Conservation (phyloP, 2,888 invertebrate species). For the Eudemis profundana region DNA sequence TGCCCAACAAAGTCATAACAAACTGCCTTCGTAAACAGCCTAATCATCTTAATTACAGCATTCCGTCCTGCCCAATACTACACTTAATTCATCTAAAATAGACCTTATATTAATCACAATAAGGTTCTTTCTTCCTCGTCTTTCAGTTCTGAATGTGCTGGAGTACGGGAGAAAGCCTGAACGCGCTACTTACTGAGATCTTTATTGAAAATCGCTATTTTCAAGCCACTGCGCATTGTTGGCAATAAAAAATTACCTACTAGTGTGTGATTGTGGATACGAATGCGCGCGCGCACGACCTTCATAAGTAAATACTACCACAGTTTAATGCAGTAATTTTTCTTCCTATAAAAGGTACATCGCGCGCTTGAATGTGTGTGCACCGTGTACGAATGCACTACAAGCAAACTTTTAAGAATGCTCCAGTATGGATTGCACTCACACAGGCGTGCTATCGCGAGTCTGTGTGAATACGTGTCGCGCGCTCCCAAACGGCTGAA, state of each 20-base stretch:
- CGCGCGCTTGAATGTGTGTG: no score
- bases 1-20: conserved; percentile 20
- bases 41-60: conserved; percentile 30
- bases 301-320: neutral
- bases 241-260: conserved; percentile 6
- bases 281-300: neutral
- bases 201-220: conserved; percentile 42
- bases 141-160: neutral
- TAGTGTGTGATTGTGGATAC: neutral
- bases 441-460: no score
- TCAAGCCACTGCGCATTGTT: conserved; percentile 15
- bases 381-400: no score
- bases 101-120: neutral
- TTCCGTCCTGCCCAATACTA: conserved; percentile 13
- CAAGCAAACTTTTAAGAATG: no score
- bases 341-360: no score
- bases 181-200: conserved; percentile 35
- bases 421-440: no score
- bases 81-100: neutral
- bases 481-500: no score
- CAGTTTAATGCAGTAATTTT: no score
- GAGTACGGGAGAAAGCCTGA: conserved; percentile 38
- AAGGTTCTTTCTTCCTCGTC: conserved; percentile 4
- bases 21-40: conserved; percentile 7
- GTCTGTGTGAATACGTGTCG: no score